Evolutionary conservation across 2,797 vertebrate genomes (phyloP).

Genomic region (Sebastes flavidus): DNA sequence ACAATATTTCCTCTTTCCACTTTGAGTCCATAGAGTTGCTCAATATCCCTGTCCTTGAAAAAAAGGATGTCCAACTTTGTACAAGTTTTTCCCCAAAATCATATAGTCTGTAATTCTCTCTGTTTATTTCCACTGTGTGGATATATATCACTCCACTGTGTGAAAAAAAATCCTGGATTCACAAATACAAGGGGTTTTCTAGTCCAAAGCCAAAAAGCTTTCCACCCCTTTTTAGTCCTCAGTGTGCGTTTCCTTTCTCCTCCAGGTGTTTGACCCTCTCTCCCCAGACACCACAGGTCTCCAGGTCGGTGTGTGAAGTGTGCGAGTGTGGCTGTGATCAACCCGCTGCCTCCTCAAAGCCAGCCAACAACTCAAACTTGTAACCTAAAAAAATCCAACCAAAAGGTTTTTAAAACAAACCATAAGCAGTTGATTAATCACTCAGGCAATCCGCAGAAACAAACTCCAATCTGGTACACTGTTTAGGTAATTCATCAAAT

Average conservation of each 20-base stretch:
- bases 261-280: conserved; percentile 48
- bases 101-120: conserved; percentile 59
- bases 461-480: background rate
- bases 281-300: conserved; percentile 36
- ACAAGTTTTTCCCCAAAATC: conserved; percentile 64
- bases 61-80: conserved; percentile 65
- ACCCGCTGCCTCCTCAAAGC: conserved; percentile 57
- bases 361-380: conserved; percentile 60
- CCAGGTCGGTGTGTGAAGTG: conserved; percentile 46
- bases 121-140: conserved; percentile 60
- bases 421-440: background rate
- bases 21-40: conserved; percentile 70
- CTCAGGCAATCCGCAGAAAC: background rate
- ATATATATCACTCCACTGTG: conserved; percentile 41
- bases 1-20: conserved; percentile 61
- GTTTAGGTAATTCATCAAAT: background rate
- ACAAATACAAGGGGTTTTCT: conserved; percentile 56
- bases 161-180: conserved; percentile 60
- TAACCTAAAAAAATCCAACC: conserved; percentile 51
- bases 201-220: conserved; percentile 76
- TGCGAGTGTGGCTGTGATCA: conserved; percentile 48
- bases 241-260: conserved; percentile 40
- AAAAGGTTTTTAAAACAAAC: background rate
- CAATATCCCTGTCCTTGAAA: conserved; percentile 62
- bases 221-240: conserved; percentile 62